A percentile compares a stretch with the other conserved stretches of the same genome.
Evolutionary conservation across 2,797 vertebrate genomes (phyloP).

Genomic region (Amazonetta brasiliensis): DNA sequence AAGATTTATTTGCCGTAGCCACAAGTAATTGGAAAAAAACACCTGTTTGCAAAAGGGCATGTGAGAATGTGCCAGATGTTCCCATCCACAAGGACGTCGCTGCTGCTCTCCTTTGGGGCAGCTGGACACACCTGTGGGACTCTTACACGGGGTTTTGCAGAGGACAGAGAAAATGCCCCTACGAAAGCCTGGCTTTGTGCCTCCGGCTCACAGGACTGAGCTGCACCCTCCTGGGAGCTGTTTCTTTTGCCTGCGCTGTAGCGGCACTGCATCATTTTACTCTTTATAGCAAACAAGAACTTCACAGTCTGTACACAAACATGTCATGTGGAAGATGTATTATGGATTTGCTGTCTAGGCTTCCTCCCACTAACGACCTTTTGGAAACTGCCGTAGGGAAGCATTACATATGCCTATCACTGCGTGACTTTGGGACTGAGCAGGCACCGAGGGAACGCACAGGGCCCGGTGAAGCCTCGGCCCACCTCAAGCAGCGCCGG

Average conservation of each 20-base stretch:
- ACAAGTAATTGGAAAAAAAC: neutral
- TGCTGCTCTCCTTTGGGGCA: neutral
- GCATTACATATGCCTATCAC: fast-evolving
- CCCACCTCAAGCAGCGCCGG: neutral
- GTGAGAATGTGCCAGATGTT: neutral
- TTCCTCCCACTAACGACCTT: neutral
- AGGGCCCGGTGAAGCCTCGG: neutral
- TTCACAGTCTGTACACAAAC: neutral
- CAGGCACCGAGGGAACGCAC: neutral
- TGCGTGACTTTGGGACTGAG: neutral
- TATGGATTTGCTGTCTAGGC: neutral
- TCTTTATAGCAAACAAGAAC: neutral
- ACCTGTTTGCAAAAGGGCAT: neutral
- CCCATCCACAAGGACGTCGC: fast-evolving
- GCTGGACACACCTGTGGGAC: neutral
- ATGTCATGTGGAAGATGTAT: neutral
- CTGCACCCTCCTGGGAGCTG: neutral
- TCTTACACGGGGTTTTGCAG: too few species aligned
- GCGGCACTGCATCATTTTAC: neutral
- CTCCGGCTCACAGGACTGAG: neutral
- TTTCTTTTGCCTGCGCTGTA: neutral
- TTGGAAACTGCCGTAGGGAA: neutral
- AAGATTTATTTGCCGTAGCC: neutral
- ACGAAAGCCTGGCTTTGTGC: neutral
- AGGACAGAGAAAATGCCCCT: neutral